phyloP scores from a whole-genome alignment of 2,888 invertebrate genomes.

The Hirtodrosophila duncani region DNA sequence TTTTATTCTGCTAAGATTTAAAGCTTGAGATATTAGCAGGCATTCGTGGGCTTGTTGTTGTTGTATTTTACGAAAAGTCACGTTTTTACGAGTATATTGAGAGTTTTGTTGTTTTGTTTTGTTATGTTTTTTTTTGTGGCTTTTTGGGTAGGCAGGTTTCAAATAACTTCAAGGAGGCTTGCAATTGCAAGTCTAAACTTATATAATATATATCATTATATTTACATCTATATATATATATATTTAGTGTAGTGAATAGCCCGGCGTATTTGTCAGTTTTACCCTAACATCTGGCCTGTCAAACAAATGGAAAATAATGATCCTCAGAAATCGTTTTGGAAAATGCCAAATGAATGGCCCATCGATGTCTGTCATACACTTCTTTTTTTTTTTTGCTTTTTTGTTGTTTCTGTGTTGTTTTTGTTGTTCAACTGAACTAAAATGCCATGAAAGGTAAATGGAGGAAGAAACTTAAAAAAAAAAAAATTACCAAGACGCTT shows the following conservation, averaged over 20 bases:
- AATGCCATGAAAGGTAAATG: slow-evolving; percentile 14
- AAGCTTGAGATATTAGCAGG: slow-evolving; percentile 3
- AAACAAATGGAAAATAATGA: slow-evolving; percentile 37
- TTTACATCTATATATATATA: slow-evolving; percentile 26
- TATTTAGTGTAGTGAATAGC: slow-evolving; percentile 10
- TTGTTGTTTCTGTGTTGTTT: too few relatives aligned
- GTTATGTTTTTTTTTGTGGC: slow-evolving; percentile 8
- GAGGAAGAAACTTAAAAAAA: slow-evolving; percentile 11
- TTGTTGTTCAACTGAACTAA: too few relatives aligned
- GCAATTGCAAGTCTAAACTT: too few relatives aligned
- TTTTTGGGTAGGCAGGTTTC: too few relatives aligned
- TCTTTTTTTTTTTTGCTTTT: too few relatives aligned
- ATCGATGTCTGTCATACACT: slow-evolving; percentile 57
- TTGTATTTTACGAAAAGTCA: slow-evolving; percentile 50
- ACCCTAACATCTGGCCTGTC: slow-evolving; percentile 15
- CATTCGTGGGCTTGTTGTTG: too few relatives aligned
- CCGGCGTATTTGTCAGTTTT: slow-evolving; percentile 20
- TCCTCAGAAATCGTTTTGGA: slow-evolving; percentile 62
- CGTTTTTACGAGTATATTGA: slow-evolving; percentile 38
- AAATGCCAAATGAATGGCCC: slow-evolving; percentile 67
- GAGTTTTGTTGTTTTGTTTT: slow-evolving; percentile 7
- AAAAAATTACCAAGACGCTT: slow-evolving; percentile 52
- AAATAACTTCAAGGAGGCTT: too few relatives aligned
- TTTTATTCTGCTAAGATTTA: slow-evolving; percentile 11
- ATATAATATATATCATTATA: slow-evolving; percentile 20